These are phyloP conservation scores for Athalia rosae DNA, from an alignment of 2,888 invertebrate genomes.

Conservation along the genomic window DNA sequence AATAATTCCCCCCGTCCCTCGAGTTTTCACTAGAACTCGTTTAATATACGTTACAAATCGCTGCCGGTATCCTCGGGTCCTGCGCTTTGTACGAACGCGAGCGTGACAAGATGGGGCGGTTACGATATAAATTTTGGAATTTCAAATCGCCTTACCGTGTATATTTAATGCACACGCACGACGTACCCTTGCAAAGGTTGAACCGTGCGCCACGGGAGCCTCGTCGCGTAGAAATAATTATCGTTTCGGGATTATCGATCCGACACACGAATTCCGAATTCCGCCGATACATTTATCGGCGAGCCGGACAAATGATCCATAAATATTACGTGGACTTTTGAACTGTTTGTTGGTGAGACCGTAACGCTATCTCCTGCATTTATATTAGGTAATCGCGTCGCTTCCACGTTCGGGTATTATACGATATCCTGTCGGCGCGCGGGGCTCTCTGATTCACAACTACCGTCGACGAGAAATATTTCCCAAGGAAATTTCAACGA, in stretches of 20 bases:
- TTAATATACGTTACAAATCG: not conserved
- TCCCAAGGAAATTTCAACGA: too few species aligned
- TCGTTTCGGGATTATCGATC: too few species aligned
- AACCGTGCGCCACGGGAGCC: not conserved
- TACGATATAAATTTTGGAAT: not conserved
- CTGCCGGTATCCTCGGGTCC: too few species aligned
- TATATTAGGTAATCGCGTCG: not conserved
- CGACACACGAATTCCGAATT: not conserved
- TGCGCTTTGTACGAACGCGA: not conserved
- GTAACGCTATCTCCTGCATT: constrained; percentile 30
- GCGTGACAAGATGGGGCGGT: constrained; percentile 40
- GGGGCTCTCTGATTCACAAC: not conserved
- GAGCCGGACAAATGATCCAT: constrained; percentile 38
- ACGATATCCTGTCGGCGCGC: too few species aligned
- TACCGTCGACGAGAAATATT: too few species aligned
- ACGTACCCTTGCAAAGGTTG: not conserved
- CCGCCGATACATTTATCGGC: constrained; percentile 36
- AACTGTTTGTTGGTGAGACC: constrained; percentile 27
- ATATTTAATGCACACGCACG: too few species aligned
- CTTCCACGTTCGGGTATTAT: too few species aligned
- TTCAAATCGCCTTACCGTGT: not conserved
- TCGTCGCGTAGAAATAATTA: too few species aligned
- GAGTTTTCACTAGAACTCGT: constrained; percentile 28
- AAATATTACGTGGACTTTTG: constrained; percentile 25
- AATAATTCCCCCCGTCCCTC: not conserved